Percentiles rank a stretch among this genome's conserved stretches.
Conservation (phyloP, 2,888 invertebrate genomes). For the Acrobasis consociella region DNA sequence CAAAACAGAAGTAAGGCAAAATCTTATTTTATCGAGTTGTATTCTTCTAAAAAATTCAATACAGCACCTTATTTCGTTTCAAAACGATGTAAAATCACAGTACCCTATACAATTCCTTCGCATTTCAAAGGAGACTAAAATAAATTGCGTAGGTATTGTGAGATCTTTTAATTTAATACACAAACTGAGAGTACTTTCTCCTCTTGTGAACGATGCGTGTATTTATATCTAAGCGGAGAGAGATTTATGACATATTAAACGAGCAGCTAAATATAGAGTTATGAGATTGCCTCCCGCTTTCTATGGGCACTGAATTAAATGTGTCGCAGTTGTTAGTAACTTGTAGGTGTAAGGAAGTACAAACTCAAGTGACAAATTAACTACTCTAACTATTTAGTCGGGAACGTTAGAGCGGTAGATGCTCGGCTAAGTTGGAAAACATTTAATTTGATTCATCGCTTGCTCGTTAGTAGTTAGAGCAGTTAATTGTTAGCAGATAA, state of each 20-base stretch:
- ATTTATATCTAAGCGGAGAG: slow-evolving; percentile 7
- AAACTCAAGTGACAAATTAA: not conserved
- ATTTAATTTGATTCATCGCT: too few species aligned
- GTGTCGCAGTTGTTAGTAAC: not conserved
- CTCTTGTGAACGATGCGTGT: not conserved
- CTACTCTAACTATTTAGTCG: too few species aligned
- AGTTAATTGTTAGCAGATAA: too few species aligned
- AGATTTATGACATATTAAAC: slow-evolving; percentile 29
- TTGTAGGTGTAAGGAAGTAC: not conserved
- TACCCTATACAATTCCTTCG: not conserved
- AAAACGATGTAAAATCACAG: too few species aligned
- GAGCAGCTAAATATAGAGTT: slow-evolving; percentile 13
- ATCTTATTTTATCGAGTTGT: too few species aligned
- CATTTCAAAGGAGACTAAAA: not conserved
- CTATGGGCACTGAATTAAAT: not conserved
- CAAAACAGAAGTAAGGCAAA: not conserved
- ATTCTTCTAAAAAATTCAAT: too few species aligned
- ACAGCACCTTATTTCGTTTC: too few species aligned
- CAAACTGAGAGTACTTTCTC: not conserved
- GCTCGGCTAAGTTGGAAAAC: too few species aligned
- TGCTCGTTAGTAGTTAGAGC: too few species aligned
- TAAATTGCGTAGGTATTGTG: not conserved
- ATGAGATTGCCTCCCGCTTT: slow-evolving; percentile 1
- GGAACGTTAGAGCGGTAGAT: too few species aligned
- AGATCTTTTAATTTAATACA: not conserved